Conservation (phyloP, 2,888 invertebrate species). For the Hartigia nigra region DNA sequence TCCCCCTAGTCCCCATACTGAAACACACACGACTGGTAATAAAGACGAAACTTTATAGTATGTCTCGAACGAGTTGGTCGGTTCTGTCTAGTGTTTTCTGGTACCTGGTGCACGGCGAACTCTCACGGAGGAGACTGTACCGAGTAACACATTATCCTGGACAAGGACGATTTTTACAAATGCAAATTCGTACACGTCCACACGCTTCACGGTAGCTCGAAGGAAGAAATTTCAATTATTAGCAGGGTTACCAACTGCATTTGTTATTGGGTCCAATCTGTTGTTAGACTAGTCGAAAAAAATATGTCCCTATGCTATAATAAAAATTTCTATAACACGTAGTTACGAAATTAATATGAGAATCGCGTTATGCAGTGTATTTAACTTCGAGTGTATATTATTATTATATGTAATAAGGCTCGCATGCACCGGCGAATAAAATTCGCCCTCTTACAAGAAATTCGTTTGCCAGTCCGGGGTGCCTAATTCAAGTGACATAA, state of each 20-base stretch:
- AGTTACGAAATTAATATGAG: not conserved
- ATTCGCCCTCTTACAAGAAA: not conserved
- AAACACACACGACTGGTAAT: slow-evolving; percentile 40
- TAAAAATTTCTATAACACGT: not conserved
- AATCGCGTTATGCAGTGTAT: not conserved
- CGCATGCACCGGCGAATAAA: not conserved
- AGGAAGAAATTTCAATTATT: slow-evolving; percentile 28
- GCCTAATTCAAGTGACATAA: not conserved
- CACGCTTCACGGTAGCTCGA: slow-evolving; percentile 33
- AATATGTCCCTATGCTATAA: not conserved
- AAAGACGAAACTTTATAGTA: slow-evolving; percentile 50
- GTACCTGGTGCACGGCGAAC: slow-evolving; percentile 18
- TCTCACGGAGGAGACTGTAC: slow-evolving; percentile 33
- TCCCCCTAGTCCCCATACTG: slow-evolving; percentile 27
- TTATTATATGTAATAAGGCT: not conserved
- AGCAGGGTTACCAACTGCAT: slow-evolving; percentile 12
- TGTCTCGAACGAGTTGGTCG: slow-evolving; percentile 20
- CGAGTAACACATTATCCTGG: slow-evolving; percentile 45
- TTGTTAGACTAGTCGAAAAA: not conserved
- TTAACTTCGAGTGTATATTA: not conserved
- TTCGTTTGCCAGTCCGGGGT: not conserved
- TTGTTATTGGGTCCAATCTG: not conserved
- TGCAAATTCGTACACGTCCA: slow-evolving; percentile 37
- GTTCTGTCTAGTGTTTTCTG: not conserved
- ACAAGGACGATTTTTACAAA: slow-evolving; percentile 35